phyloP scores from a whole-genome alignment of 2,888 invertebrate genomes.

The Lasioglossum pauxillum region DNA sequence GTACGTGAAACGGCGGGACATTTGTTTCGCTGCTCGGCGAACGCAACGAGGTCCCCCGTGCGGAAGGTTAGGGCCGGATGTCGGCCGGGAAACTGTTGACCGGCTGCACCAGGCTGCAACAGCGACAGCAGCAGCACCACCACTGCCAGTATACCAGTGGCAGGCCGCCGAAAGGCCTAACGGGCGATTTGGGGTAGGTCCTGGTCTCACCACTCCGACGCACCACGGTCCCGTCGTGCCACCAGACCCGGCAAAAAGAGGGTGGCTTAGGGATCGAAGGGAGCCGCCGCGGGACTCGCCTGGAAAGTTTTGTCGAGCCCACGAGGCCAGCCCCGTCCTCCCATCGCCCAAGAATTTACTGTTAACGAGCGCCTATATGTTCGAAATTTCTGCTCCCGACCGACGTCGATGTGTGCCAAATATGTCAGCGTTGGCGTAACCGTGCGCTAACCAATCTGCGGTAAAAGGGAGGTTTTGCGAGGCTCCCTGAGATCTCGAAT shows the following conservation, averaged over 20 bases:
- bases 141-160: background rate
- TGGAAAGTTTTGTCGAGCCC: constrained; percentile 67
- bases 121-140: background rate
- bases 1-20: constrained; percentile 73
- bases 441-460: background rate
- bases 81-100: constrained; percentile 77
- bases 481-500: background rate
- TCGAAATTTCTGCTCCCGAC: background rate
- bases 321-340: background rate
- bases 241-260: constrained; percentile 37
- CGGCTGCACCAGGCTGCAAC: constrained; percentile 53
- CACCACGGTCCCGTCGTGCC: constrained; percentile 37
- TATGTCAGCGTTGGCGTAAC: background rate
- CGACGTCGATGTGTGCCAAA: background rate
- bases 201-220: constrained; percentile 48
- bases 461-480: background rate
- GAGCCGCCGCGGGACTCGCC: constrained; percentile 51
- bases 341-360: constrained; percentile 28
- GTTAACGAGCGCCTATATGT: background rate
- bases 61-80: constrained; percentile 83
- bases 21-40: constrained; percentile 75
- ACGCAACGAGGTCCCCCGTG: constrained; percentile 77
- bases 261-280: constrained; percentile 49
- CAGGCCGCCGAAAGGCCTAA: constrained; percentile 74
- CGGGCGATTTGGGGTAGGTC: constrained; percentile 82